Base-by-base conservation (phyloP, 2,888 invertebrate genomes). In the Leptinotarsa tumamoca region DNA sequence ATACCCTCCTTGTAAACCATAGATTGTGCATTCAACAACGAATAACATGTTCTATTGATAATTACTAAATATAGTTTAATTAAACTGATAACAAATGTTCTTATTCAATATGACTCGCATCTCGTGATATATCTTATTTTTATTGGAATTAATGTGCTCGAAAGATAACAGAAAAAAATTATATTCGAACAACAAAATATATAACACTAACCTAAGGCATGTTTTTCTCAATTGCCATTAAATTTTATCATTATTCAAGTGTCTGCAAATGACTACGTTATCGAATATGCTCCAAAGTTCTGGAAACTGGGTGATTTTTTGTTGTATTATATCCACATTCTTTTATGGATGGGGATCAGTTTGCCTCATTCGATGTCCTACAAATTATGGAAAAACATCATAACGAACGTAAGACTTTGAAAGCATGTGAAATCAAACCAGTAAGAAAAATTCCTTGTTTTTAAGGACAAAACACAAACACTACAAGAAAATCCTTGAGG, bases 151-250 rank as follows among this genome's bases (percentile, higher is more conserved):
- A 67, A 63, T 63, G 63, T 63, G 43, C 63, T 33, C 43, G n/a
- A 63, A 18, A 63, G 63, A 63, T 63, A 63, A 27, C 63, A 63
- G 33, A 63, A 63, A 63, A 63, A 61, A 61, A 33, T n/a, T n/a
- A 63, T 63, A 63, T 63, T 63, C n/a, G 63, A 63, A 33, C 15
- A 63, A 63, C 63, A 72, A 69, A 77, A 68, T 74, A 68, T 43
- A 3, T 68, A 74, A 52, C 76, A 78, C 78, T 78, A 78, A 78
- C 78, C 78, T 78, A 78, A 78, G 78, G 71, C 78, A 78, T 78
- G 75, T 61, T 73, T 67, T 71, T 75, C 63, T 54, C 23, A 75
- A 78, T 78, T 78, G 61, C 61, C 61, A 43, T 73, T 70, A 70
- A 70, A 50, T 74, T 68, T 61, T 2, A 67, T n/a, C 43, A n/a